A percentile compares a stretch with the other conserved stretches of the same genome.
Conservation (phyloP, 2,797 vertebrate genomes). For the Hemitrygon akajei region DNA sequence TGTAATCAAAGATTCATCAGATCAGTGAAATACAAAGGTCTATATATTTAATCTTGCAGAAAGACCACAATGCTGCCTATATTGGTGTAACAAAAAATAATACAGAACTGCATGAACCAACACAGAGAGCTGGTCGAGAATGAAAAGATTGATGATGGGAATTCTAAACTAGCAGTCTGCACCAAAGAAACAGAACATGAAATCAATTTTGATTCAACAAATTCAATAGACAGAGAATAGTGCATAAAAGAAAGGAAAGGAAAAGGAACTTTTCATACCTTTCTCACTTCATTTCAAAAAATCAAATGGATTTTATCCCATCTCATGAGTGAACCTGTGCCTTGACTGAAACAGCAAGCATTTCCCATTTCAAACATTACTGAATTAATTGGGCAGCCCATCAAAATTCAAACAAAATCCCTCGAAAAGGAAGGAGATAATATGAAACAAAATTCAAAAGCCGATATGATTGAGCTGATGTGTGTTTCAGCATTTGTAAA, state of each 20-base stretch:
- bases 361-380: not conserved
- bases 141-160: slow-evolving; percentile 31
- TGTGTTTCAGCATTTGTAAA: not conserved
- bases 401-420: not conserved
- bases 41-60: not conserved
- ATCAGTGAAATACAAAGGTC: not conserved
- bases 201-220: slow-evolving; percentile 34
- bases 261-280: not conserved
- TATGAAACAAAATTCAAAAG: not conserved
- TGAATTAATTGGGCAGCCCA: not conserved
- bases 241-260: slow-evolving; percentile 9
- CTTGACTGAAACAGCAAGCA: not conserved
- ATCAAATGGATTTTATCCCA: slow-evolving; percentile 16
- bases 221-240: slow-evolving; percentile 30
- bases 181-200: slow-evolving; percentile 27
- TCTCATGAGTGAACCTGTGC: slow-evolving; percentile 3
- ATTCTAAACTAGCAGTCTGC: slow-evolving; percentile 28
- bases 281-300: slow-evolving; percentile 22
- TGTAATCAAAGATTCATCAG: not conserved
- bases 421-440: slow-evolving; percentile 7
- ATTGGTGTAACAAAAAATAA: slow-evolving; percentile 1
- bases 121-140: not conserved
- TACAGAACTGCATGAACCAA: slow-evolving; percentile 4
- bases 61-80: not conserved
- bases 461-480: not conserved